Evolutionary conservation across 2,113 vertebrate genomes (phyloP).

Genomic region (Pogona vitticeps): DNA sequence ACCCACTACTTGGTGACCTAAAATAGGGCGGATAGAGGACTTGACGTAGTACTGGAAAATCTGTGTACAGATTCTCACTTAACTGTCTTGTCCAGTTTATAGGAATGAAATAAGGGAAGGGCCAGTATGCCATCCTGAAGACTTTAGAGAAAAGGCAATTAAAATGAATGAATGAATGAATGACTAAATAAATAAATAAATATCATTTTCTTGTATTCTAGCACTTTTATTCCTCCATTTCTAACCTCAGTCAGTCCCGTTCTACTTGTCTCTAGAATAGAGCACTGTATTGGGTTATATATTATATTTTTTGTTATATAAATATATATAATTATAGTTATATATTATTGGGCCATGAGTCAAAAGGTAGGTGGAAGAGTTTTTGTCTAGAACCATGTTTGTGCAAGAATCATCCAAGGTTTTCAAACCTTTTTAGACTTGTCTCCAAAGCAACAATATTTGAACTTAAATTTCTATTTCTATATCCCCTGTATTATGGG

Average conservation of each 20-base stretch:
- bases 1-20: neutral
- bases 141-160: neutral
- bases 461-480: conserved; percentile 57
- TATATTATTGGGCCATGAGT: too few relatives aligned
- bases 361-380: too few relatives aligned
- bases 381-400: neutral
- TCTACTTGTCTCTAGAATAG: neutral
- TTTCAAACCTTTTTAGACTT: conserved; percentile 40
- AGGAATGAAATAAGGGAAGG: neutral
- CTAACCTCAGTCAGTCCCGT: neutral
- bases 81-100: neutral
- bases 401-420: neutral
- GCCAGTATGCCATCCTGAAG: neutral
- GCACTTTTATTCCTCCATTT: neutral
- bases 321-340: too few relatives aligned
- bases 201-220: neutral
- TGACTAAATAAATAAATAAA: neutral
- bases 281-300: too few relatives aligned
- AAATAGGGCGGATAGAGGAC: neutral
- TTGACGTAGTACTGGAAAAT: neutral
- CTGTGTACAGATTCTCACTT: neutral
- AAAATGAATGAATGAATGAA: neutral
- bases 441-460: conserved; percentile 48
- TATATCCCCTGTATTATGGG: neutral
- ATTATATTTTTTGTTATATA: too few relatives aligned